These are phyloP conservation scores for Drosophila arawakana DNA, from an alignment of 1,140 invertebrate species.

Conservation along the genomic window DNA sequence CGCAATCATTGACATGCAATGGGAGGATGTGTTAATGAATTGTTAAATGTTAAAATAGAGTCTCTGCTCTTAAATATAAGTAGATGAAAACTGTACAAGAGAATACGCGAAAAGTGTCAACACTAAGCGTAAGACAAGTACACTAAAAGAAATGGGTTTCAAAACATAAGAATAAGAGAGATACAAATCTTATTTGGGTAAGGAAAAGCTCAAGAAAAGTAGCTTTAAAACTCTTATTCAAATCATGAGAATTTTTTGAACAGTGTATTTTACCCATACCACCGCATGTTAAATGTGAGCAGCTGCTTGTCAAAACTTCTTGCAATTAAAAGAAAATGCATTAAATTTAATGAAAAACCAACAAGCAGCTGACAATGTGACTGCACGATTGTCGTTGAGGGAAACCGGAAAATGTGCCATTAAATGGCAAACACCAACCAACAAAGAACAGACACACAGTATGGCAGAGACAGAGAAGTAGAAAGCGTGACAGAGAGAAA, in stretches of 20 bases:
- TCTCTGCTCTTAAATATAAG: too few relatives aligned
- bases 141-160: too few relatives aligned
- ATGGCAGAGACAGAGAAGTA: too few relatives aligned
- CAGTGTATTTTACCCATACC: background rate
- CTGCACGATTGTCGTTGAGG: slow-evolving; percentile 31
- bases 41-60: slow-evolving; percentile 9
- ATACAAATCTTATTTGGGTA: too few relatives aligned
- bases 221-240: too few relatives aligned
- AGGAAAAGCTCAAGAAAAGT: too few relatives aligned
- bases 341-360: slow-evolving; percentile 68
- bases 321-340: slow-evolving; percentile 61
- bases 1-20: slow-evolving; percentile 9
- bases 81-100: too few relatives aligned
- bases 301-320: slow-evolving; percentile 8
- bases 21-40: slow-evolving; percentile 29
- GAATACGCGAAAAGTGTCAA: too few relatives aligned
- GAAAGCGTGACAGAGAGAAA: background rate
- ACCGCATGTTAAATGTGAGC: background rate
- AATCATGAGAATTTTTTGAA: too few relatives aligned
- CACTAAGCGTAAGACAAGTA: too few relatives aligned
- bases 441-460: slow-evolving; percentile 1
- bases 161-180: too few relatives aligned
- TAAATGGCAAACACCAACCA: slow-evolving; percentile 68
- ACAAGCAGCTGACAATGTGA: slow-evolving; percentile 30
- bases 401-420: slow-evolving; percentile 73